Conservation (phyloP, 1,140 invertebrate genomes). For the Brachionus calyciflorus region DNA sequence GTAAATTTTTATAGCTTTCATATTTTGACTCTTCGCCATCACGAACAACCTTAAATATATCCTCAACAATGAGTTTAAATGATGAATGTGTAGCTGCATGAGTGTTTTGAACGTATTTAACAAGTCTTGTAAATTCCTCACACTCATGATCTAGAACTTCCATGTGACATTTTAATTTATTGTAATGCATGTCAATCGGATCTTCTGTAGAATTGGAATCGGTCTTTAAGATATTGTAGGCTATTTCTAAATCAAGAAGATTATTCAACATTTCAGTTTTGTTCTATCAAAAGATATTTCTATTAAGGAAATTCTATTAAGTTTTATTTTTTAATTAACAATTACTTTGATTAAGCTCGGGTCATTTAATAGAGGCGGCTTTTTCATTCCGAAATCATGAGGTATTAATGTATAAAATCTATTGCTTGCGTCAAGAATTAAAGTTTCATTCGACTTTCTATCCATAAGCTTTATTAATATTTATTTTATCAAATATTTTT, state of each 20-base stretch:
- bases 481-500: neutral
- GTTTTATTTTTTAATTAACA: neutral
- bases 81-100: constrained; percentile 77
- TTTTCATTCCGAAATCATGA: constrained; percentile 80
- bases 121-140: constrained; percentile 74
- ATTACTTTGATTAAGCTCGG: constrained; percentile 71
- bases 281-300: constrained; percentile 49
- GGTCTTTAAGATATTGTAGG: constrained; percentile 77
- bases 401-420: constrained; percentile 90
- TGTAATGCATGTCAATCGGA: constrained; percentile 81
- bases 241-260: constrained; percentile 87
- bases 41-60: constrained; percentile 68
- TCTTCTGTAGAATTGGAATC: constrained; percentile 62
- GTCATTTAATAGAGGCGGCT: constrained; percentile 75
- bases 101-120: constrained; percentile 78
- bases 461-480: constrained; percentile 54
- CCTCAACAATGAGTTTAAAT: constrained; percentile 73
- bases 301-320: too few relatives aligned
- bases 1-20: constrained; percentile 76
- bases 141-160: constrained; percentile 49
- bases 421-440: constrained; percentile 80
- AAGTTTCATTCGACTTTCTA: constrained; percentile 59
- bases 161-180: constrained; percentile 81
- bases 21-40: constrained; percentile 76
- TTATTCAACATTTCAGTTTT: constrained; percentile 89